Base-by-base conservation (phyloP, 2,113 vertebrate species). In the Amphilophus citrinellus region DNA sequence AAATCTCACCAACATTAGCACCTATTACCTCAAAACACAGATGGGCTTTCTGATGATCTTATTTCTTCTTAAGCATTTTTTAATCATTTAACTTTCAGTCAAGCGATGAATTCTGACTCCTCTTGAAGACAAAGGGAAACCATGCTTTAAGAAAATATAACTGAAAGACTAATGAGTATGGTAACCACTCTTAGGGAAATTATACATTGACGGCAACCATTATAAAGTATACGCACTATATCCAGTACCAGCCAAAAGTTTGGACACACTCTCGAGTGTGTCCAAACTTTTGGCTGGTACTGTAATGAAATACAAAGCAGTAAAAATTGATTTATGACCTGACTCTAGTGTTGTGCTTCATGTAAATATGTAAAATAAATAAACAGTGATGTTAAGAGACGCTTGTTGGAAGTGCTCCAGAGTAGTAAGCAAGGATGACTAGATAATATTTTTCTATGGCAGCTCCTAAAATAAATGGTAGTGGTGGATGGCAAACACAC, bases 241-340 rank as follows among this genome's bases (percentile, higher is more conserved):
- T 30, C 3, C 35, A 35, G 6, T 35, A 7, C 35, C 35, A 35
- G 35, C 7, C 6, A 35, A 35, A 35, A 7, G 35, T 35, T 35
- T 35, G 35, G 1, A 35, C 35, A 35, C 35, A 35, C 35, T 32
- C 6, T 4, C 32, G 32, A 32, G 32, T 32, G 32, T 6, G 5
- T 6, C 5, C 32, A 32, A 32, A 5, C 32, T 32, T 32, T 32
- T 32, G 32, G 6, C 32, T 32, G 32, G 32, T 32, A 32, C 32
- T 76, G n/a, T 44, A 57, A 83, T 32, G 22, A 77, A 57, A 76
- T 27, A 47, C 30, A 65, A 82, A 63, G 47, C 42, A 13, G 13
- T 61, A 20, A 76, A 80, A 59, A 37, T 0, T 50, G 0, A 73
- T 61, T 75, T 0, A 35, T 76, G 27, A 53, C 44, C 30, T 5